phyloP scores from a whole-genome alignment of 2,113 vertebrate genomes.

The Chaetodon auriga region DNA sequence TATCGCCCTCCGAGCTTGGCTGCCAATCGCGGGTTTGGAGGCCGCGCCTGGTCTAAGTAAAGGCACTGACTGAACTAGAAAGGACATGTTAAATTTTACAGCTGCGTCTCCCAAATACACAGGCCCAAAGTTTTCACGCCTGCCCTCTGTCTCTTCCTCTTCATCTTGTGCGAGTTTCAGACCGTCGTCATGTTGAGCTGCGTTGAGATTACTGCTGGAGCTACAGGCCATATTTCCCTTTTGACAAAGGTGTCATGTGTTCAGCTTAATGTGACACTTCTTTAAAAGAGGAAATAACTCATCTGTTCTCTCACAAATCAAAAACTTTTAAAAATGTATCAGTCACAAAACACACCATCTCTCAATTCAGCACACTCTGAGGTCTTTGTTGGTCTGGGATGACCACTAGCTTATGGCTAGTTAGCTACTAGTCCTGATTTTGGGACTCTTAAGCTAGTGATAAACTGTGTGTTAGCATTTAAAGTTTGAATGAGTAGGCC shows the following conservation, averaged over 20 bases:
- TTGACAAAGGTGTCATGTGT: neutral
- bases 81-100: conserved; percentile 74
- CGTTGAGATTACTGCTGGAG: neutral
- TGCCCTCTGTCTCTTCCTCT: conserved; percentile 26
- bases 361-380: neutral
- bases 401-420: neutral
- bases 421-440: neutral
- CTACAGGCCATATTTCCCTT: neutral
- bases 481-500: neutral
- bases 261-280: neutral
- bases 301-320: neutral
- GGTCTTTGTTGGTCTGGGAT: neutral
- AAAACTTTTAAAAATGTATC: neutral
- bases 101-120: conserved; percentile 56
- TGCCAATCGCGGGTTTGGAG: conserved; percentile 38
- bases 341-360: neutral
- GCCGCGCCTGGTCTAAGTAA: conserved; percentile 61
- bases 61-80: conserved; percentile 56
- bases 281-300: neutral
- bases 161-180: conserved; percentile 12
- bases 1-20: conserved; percentile 35
- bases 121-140: conserved; percentile 25
- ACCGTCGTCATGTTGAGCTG: neutral
- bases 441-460: neutral
- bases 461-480: neutral